Base-by-base conservation (phyloP, 2,113 vertebrate genomes). In the Phalacrocorax brasilianus region DNA sequence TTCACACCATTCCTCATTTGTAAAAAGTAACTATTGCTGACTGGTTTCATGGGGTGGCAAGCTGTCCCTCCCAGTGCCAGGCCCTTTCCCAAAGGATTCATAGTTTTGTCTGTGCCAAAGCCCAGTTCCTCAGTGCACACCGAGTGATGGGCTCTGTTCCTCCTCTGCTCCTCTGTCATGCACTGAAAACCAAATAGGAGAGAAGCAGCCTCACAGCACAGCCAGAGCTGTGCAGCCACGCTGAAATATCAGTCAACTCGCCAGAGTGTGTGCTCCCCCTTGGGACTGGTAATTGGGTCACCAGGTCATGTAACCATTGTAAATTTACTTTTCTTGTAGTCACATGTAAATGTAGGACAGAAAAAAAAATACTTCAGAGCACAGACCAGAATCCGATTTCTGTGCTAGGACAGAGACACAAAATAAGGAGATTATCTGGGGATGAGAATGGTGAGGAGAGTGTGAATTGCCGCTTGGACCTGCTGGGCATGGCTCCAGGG, bases 21-120 rank as follows among this genome's bases (percentile, higher is more conserved):
- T 44, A 11, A 44, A 81, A 78, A 30, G 8, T 50, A 66, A 40
- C 7, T 24, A 33, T 38, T 73, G 53, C 59, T 77, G 38, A 30
- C 44, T 73, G 1, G 0, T 65, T 65, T 42, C 6, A 15, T 0
- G 0, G 24, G 20, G 5, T 23, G 8, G 15, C 56, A 40, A 74
- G 32, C 50, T 52, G 7, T 28, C 66, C 45, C 20, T 92, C 35
- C 42, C 6, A 38, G 8, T 12, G 55, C 22, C 59, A 71, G 22
- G 4, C n/a, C 15, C 47, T 76, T 85, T 75, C 77, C 78, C 47
- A 38, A 65, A 49, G 47, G 56, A 12, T 42, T 71, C 16, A 0
- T 18, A 12, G 16, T n/a, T 80, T 44, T 14, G 27, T 38, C 44
- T 14, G 20, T 75, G 65, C 66, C 35, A 40, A n/a, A 80, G 59